These are phyloP conservation scores for Crotalus viridis DNA, from an alignment of 2,113 vertebrate species.

Conservation along the genomic window DNA sequence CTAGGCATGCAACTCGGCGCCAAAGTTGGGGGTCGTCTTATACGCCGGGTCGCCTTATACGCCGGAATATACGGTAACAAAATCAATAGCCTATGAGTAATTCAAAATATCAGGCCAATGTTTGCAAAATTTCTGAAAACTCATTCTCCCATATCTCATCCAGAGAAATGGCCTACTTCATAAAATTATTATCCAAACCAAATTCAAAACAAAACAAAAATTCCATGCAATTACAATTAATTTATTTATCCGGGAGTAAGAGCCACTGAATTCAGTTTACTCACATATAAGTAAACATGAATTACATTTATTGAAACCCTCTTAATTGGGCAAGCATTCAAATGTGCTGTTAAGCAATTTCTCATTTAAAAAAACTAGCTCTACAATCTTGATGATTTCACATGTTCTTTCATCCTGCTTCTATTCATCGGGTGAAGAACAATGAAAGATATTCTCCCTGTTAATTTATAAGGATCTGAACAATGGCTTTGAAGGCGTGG, in stretches of 20 bases:
- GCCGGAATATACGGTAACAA: background rate
- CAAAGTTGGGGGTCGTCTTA: too few species aligned
- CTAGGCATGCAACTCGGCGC: too few species aligned
- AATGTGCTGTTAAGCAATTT: constrained; percentile 1
- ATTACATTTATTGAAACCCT: background rate
- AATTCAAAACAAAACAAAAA: background rate
- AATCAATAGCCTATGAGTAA: constrained; percentile 33
- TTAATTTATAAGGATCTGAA: background rate
- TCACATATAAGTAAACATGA: background rate
- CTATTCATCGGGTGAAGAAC: background rate
- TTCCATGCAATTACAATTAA: background rate
- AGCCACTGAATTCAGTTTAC: background rate
- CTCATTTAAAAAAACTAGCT: background rate
- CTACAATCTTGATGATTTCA: background rate
- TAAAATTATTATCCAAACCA: background rate
- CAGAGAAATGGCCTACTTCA: background rate
- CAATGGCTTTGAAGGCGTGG: background rate
- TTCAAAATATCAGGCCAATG: constrained; percentile 28
- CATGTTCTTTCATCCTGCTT: background rate
- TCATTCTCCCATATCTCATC: background rate
- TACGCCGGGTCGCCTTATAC: too few species aligned
- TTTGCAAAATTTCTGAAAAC: background rate
- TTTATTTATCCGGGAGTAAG: background rate
- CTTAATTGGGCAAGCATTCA: background rate
- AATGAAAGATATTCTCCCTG: background rate